phyloP scores from a whole-genome alignment of 2,888 invertebrate genomes.

The Automeris io region DNA sequence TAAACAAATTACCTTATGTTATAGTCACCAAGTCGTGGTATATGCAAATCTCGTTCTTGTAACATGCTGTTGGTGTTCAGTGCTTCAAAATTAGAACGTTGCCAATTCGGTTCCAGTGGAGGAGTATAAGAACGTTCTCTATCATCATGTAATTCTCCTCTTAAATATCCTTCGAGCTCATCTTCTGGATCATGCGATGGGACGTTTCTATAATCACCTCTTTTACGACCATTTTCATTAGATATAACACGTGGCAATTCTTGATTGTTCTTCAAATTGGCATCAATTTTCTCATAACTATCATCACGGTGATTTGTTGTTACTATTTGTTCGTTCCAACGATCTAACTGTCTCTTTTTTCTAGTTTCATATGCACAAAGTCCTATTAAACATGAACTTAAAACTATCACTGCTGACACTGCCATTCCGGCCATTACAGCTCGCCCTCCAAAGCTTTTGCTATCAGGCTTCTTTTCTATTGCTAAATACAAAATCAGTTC shows the following conservation, averaged over 20 bases:
- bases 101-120: constrained; percentile 46
- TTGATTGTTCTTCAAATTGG: constrained; percentile 74
- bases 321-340: constrained; percentile 72
- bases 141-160: constrained; percentile 44
- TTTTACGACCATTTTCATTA: constrained; percentile 65
- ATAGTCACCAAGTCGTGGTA: constrained; percentile 78
- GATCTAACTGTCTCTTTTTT: constrained; percentile 75
- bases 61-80: constrained; percentile 29
- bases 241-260: constrained; percentile 50
- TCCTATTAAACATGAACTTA: constrained; percentile 81
- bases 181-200: constrained; percentile 83
- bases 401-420: constrained; percentile 81
- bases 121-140: constrained; percentile 43
- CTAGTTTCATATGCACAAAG: constrained; percentile 81
- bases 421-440: constrained; percentile 82
- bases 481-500: constrained; percentile 85
- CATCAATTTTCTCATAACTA: constrained; percentile 88
- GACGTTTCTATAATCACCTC: constrained; percentile 84
- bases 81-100: constrained; percentile 45
- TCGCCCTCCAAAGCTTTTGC: constrained; percentile 76
- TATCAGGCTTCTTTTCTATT: constrained; percentile 80
- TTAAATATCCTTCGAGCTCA: constrained; percentile 66
- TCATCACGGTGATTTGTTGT: constrained; percentile 72
- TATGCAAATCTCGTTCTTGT: constrained; percentile 79
- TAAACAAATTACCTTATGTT: constrained; percentile 74